phyloP scores from a whole-genome alignment of 1,140 invertebrate species.

The Diorhabda sublineata region DNA sequence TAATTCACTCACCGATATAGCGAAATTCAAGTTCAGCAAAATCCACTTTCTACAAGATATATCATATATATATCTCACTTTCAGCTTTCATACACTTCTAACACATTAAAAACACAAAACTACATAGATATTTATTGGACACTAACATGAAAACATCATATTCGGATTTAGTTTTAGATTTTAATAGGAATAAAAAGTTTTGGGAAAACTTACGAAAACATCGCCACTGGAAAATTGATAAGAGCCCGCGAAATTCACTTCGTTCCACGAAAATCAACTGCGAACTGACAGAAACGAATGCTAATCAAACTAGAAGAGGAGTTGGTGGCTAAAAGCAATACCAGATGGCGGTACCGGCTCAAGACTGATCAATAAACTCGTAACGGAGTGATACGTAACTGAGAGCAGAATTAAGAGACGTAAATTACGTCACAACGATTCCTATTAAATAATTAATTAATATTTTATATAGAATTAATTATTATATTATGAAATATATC shows the following conservation, averaged over 20 bases:
- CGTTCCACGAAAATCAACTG: slow-evolving; percentile 6
- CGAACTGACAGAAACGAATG: slow-evolving; percentile 12
- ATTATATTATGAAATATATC: no score
- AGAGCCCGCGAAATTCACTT: neutral
- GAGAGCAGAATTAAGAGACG: neutral
- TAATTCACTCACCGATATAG: slow-evolving; percentile 4
- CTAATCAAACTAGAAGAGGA: slow-evolving; percentile 1
- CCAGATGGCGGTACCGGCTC: neutral
- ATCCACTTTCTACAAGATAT: slow-evolving; percentile 17
- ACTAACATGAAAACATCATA: slow-evolving; percentile 14
- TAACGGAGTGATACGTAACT: slow-evolving; percentile 4
- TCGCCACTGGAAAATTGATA: slow-evolving; percentile 13
- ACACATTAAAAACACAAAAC: slow-evolving; percentile 9
- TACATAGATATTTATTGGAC: neutral
- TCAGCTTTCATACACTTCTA: slow-evolving; percentile 5
- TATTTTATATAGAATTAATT: no score
- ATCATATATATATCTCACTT: neutral
- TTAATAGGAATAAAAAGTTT: slow-evolving; percentile 7
- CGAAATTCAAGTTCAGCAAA: slow-evolving; percentile 10
- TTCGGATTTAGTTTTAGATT: neutral
- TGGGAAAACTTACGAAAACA: slow-evolving; percentile 15
- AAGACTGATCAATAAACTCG: slow-evolving; percentile 11
- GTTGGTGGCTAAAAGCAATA: neutral
- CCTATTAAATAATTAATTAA: no score
- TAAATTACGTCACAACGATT: no score